Evolutionary conservation across 2,113 vertebrate genomes (phyloP).

Genomic region (Aegithalos caudatus): DNA sequence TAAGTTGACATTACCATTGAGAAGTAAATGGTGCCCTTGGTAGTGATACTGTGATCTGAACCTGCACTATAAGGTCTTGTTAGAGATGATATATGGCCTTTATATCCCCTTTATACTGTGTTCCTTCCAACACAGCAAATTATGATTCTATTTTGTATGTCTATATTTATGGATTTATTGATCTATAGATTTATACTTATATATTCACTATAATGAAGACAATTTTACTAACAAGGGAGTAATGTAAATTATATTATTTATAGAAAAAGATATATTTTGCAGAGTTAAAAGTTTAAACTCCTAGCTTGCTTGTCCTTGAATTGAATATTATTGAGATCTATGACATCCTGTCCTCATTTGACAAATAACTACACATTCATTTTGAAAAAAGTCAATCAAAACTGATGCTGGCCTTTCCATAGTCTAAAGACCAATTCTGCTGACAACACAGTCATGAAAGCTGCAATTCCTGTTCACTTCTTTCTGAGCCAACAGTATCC

Average conservation of each 20-base stretch:
- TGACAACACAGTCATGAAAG: background rate
- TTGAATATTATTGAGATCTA: background rate
- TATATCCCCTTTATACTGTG: background rate
- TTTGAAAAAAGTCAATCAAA: background rate
- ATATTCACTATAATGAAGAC: background rate
- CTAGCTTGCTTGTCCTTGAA: background rate
- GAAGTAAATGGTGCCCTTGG: background rate
- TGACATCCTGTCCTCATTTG: background rate
- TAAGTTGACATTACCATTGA: background rate
- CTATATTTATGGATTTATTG: background rate
- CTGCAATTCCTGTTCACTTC: background rate
- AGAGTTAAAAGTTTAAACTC: background rate
- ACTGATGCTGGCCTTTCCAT: background rate
- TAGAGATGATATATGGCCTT: background rate
- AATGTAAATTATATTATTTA: background rate
- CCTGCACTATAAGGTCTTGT: background rate
- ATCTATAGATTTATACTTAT: background rate
- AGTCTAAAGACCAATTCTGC: background rate
- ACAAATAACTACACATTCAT: background rate
- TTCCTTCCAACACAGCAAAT: background rate
- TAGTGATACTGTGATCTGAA: background rate
- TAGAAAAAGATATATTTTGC: background rate
- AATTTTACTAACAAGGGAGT: background rate
- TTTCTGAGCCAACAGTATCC: background rate
- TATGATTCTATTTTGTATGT: background rate